Evolutionary conservation across 2,113 vertebrate genomes (phyloP), one percentile per base, ranked within the genome.

Genomic region (Corythoichthys haematopterus): DNA sequence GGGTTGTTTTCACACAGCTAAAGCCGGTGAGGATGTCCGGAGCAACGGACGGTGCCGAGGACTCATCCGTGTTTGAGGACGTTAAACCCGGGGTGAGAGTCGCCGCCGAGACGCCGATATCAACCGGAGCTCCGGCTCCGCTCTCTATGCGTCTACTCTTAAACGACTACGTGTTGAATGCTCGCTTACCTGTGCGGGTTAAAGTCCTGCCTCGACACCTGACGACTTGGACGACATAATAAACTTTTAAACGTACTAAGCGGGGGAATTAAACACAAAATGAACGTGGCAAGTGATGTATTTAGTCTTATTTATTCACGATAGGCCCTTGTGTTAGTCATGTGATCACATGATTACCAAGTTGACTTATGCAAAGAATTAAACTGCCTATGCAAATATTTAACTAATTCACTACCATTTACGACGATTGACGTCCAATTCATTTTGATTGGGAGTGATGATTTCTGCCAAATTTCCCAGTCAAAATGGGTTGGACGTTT

Each of bases 21-120:
- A 95, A 94, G 65, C 93, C 95, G 3, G 91, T 95, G 70, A 77
- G 83, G 84, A 92, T 95, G 93, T 90, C 92, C 10, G 85, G 64
- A 48, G 90, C 89, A 40, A 89, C 88, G 64, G 93, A 93, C 35
- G 80, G 88, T 0, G 65, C 61, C 0, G 95, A 96, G 76, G 95
- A 96, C 64, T 11, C 83, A 58, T 88, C 92, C 0, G 95, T 96
- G 80, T 96, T 96, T 35, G 94, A 95, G 85, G 94, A 96, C 90
- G 92, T 94, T 84, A 96, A 96, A 78, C 86, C 91, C 53, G 82
- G 75, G 33, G 71, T 90, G 66, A 91, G 93, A 73, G n/a, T 56
- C 64, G 45, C 6, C 3, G 55, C 53, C 61, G 46, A 36, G 2
- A 62, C 72, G 76, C 60, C 50, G 75, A 2, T 37, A 38, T 20